phyloP scores from a whole-genome alignment of 2,113 vertebrate species.

The Lepus europaeus region DNA sequence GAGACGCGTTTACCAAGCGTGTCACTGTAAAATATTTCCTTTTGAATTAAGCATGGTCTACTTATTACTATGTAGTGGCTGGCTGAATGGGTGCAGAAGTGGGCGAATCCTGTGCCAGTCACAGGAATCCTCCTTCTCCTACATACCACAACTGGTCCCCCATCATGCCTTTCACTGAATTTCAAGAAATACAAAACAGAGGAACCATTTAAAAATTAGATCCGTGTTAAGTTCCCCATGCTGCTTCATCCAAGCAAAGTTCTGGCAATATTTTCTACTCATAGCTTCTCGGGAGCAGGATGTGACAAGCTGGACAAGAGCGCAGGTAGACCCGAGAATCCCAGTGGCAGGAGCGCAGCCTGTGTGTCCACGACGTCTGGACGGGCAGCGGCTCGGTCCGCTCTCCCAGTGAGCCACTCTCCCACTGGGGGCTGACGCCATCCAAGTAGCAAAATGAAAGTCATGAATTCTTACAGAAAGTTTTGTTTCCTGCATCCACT shows the following conservation, averaged over 20 bases:
- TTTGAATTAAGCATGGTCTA: conserved; percentile 76
- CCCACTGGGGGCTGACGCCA: neutral
- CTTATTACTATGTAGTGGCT: conserved; percentile 76
- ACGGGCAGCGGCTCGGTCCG: no score
- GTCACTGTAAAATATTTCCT: conserved; percentile 82
- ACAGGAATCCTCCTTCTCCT: conserved; percentile 31
- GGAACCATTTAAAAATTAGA: neutral
- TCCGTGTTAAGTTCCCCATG: neutral
- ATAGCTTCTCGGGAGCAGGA: neutral
- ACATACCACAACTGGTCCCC: conserved; percentile 32
- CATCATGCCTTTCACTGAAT: conserved; percentile 54
- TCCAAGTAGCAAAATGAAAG: conserved; percentile 5
- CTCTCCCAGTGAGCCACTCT: no score
- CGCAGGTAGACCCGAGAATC: neutral
- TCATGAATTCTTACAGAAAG: neutral
- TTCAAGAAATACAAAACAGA: conserved; percentile 39
- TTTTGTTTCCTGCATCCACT: neutral
- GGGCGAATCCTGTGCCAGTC: conserved; percentile 49
- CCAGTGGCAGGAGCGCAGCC: no score
- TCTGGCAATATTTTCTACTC: neutral
- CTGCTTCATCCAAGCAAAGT: neutral
- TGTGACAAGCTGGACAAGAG: neutral
- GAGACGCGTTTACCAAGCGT: conserved; percentile 80
- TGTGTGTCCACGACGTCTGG: no score
- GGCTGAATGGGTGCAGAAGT: conserved; percentile 71